phyloP scores from a whole-genome alignment of 1,140 invertebrate genomes.

The Drepana arcuata region DNA sequence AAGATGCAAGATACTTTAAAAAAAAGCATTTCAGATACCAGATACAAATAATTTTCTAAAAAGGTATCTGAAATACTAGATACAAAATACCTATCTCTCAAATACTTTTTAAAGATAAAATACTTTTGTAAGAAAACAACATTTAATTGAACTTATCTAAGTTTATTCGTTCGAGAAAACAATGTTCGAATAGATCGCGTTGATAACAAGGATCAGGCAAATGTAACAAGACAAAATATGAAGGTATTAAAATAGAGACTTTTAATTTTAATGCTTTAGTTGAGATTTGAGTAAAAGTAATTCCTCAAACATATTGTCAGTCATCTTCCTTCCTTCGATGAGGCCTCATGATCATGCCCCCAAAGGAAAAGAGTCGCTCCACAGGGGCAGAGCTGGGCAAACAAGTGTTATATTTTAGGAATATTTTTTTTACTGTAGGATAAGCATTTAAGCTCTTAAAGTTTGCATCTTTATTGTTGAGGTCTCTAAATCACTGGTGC shows the following conservation, averaged over 20 bases:
- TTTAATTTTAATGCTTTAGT: background rate
- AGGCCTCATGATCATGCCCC: conserved; percentile 19
- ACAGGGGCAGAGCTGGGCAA: conserved; percentile 20
- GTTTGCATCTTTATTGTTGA: conserved; percentile 18
- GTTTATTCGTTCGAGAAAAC: conserved; percentile 4
- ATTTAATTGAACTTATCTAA: conserved; percentile 6
- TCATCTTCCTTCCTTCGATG: conserved; percentile 20
- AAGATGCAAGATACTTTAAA: conserved; percentile 15
- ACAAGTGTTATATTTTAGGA: conserved; percentile 22
- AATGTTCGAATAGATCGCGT: too few species aligned
- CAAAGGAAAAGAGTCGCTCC: conserved; percentile 21
- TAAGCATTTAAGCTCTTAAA: conserved; percentile 19
- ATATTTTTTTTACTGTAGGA: conserved; percentile 23
- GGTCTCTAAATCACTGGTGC: conserved; percentile 3
- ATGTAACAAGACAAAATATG: background rate
- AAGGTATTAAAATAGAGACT: too few species aligned
- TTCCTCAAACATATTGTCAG: conserved; percentile 13
- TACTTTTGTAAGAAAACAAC: conserved; percentile 13
- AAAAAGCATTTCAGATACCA: conserved; percentile 14
- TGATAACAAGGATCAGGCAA: background rate
- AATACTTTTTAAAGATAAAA: conserved; percentile 16
- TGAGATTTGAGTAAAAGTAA: background rate
- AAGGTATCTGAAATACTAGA: conserved; percentile 17
- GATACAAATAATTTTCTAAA: conserved; percentile 12
- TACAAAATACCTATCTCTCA: conserved; percentile 20